A percentile compares a stretch with the other conserved stretches of the same genome.
phyloP scores from a whole-genome alignment of 2,797 vertebrate species.

The Sebastes iracundus region DNA sequence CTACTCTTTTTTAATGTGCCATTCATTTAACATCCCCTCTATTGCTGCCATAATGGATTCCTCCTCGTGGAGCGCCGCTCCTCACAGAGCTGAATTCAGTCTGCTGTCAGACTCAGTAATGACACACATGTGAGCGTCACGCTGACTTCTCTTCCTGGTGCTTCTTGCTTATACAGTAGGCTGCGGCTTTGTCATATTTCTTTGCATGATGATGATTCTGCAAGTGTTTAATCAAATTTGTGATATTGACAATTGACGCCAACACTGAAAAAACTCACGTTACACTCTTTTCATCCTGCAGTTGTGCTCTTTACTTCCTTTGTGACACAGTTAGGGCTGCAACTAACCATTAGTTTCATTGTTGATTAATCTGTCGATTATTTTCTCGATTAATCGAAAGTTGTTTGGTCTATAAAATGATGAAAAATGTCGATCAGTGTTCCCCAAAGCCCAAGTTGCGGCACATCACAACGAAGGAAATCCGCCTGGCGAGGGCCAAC shows the following conservation, averaged over 20 bases:
- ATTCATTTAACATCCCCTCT: background rate
- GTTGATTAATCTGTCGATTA: no score
- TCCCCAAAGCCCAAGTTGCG: no score
- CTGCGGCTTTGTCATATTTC: background rate
- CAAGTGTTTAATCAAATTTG: background rate
- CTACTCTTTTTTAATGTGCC: background rate
- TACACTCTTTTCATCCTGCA: background rate
- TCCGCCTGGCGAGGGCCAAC: rapidly evolving
- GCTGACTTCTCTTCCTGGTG: background rate
- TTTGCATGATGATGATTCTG: background rate
- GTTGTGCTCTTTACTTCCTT: background rate
- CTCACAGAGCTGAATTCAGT: background rate
- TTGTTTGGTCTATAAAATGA: no score
- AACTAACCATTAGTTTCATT: no score
- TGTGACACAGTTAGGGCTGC: background rate
- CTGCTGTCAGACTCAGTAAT: slow-evolving; percentile 28
- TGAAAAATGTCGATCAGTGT: no score
- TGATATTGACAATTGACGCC: background rate
- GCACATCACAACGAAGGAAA: no score
- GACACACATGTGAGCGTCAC: background rate
- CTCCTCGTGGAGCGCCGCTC: background rate
- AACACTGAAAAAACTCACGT: background rate
- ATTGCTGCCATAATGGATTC: background rate
- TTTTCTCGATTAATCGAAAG: no score
- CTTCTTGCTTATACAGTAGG: rapidly evolving